Percentiles rank a stretch among this genome's conserved stretches.
Evolutionary conservation across 2,113 vertebrate species (phyloP).

Genomic region (Chloroceryle aenea): DNA sequence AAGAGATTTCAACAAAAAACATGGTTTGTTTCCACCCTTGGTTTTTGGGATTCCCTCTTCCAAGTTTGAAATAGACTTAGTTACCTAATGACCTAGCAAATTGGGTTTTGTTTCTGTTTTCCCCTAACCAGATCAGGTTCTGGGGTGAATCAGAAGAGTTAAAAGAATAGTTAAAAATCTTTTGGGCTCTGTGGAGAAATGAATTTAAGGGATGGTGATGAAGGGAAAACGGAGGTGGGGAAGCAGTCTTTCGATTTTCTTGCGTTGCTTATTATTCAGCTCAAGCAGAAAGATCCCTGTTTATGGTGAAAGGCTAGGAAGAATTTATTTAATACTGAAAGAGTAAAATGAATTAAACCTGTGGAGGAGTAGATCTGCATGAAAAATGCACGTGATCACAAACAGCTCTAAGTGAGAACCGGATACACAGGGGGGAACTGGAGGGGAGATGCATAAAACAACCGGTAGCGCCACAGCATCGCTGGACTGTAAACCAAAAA

Average conservation of each 20-base stretch:
- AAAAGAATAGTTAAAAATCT: background rate
- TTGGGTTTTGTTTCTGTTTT: background rate
- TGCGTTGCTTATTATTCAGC: background rate
- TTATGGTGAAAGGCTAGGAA: background rate
- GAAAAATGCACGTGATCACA: background rate
- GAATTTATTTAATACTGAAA: background rate
- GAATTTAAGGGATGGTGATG: background rate
- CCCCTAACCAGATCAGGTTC: background rate
- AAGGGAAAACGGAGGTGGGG: background rate
- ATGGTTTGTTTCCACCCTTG: background rate
- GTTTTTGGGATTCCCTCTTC: background rate
- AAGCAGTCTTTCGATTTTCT: background rate
- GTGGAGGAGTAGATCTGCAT: background rate
- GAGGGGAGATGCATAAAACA: background rate
- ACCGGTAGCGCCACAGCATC: background rate
- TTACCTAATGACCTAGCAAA: background rate
- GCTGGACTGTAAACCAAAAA: fast-evolving
- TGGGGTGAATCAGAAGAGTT: background rate
- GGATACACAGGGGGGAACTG: background rate
- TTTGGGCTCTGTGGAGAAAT: background rate
- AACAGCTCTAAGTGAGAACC: background rate
- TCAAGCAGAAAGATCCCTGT: background rate
- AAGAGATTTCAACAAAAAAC: background rate
- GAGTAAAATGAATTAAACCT: background rate
- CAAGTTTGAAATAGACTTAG: background rate